Percentiles rank a stretch among this genome's conserved stretches.
Conservation (phyloP, 2,888 invertebrate genomes). For the Chironomus riparius region DNA sequence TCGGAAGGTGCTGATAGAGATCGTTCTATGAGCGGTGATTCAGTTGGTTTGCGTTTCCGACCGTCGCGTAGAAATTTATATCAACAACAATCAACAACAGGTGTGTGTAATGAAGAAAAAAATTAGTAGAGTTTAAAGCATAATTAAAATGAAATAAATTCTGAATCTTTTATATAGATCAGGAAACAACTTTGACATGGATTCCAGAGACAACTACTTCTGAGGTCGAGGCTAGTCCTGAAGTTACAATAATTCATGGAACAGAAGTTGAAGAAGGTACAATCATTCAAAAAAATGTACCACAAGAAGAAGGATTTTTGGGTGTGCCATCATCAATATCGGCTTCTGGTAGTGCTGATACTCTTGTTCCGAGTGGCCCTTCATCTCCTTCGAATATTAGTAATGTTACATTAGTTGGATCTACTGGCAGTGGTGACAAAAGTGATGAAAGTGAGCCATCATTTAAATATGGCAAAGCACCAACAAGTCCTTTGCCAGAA, state of each 20-base stretch:
- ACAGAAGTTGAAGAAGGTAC: constrained; percentile 2
- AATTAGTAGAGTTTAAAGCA: no score
- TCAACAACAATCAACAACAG: constrained; percentile 27
- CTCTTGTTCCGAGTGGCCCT: constrained; percentile 58
- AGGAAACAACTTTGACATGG: constrained; percentile 29
- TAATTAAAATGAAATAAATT: no score
- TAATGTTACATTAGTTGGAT: constrained; percentile 61
- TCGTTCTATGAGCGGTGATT: constrained; percentile 31
- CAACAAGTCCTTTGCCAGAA: constrained; percentile 31
- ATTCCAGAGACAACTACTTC: constrained; percentile 28
- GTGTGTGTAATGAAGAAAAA: neutral
- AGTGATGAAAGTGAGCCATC: constrained; percentile 34
- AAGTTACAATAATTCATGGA: constrained; percentile 27
- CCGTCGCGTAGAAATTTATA: constrained; percentile 29
- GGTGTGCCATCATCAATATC: constrained; percentile 51
- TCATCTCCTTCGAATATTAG: constrained; percentile 66
- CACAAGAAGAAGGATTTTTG: constrained; percentile 14
- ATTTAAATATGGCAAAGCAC: constrained; percentile 30
- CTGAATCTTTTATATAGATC: neutral
- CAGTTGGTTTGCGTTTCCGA: constrained; percentile 29
- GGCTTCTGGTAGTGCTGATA: constrained; percentile 67
- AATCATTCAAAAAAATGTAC: neutral
- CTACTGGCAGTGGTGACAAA: constrained; percentile 46
- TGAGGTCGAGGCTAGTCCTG: neutral
- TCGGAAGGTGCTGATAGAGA: constrained; percentile 32